Base-by-base conservation (phyloP, 2,797 vertebrate species). In the Crenuchus spilurus region DNA sequence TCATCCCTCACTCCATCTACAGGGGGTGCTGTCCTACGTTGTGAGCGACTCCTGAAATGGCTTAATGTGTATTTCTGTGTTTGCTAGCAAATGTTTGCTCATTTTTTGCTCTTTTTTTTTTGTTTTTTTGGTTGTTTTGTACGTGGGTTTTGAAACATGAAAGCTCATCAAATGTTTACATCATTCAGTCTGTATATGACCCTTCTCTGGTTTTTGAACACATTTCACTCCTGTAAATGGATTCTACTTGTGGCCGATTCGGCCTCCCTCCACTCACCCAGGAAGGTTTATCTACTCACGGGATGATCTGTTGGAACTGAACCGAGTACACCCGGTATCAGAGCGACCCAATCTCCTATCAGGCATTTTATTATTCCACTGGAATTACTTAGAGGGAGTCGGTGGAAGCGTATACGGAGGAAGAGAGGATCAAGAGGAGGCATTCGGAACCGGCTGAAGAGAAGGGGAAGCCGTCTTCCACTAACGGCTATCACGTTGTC, bases 351-450 rank as follows among this genome's bases (percentile, higher is more conserved):
- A 44, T 44, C 13, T 44, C 41, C 41, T 44, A 14, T 44, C 16
- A 44, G 13, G n/a, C n/a, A n/a, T n/a, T n/a, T n/a, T 44, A 44
- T 14, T 44, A 16, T 44, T 4, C 41, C 41, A 44, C 5, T 44
- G 41, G 41, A 14, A 44, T 44, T 44, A 44, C 41, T 44, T 44
- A 5, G 41, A 14, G 13, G 41, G 41, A 44, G 16, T 6, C 13
- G 41, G 41, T 16, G 41, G 41, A 44, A 44, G 41, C 46, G 18
- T 49, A 49, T 49, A 20, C 46, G 9, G 18, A 76, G 68, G n/a
- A 54, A 70, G 11, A 11, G 49, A 44, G 60, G 74, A 22, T 70
- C 37, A n/a, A 76, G 74, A 46, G 49, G 67, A 35, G 74, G 67
- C 9, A 51, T 70, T 7, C 6, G 18, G 22, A 28, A 63, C 2